phyloP scores from a whole-genome alignment of 2,797 vertebrate genomes.

The Sphaeramia orbicularis region DNA sequence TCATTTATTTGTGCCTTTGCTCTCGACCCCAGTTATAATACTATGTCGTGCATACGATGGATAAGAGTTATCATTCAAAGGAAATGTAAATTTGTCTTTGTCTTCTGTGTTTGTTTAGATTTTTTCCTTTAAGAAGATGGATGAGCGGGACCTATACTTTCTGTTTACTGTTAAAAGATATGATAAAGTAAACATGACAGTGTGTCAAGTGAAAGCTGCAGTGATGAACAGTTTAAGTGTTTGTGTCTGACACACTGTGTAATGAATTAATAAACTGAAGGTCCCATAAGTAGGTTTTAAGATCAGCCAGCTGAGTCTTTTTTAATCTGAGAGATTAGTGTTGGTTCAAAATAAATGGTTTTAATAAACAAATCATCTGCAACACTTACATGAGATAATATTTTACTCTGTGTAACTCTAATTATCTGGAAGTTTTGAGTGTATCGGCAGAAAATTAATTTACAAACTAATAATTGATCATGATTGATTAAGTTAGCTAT shows the following conservation, averaged over 20 bases:
- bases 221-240: neutral
- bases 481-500: too few species aligned
- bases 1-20: conserved; percentile 1
- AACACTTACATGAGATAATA: too few species aligned
- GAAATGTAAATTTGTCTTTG: conserved; percentile 5
- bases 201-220: neutral
- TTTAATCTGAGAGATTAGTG: neutral
- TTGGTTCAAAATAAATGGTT: neutral
- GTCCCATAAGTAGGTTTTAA: conserved; percentile 1
- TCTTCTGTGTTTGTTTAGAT: neutral
- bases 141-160: neutral
- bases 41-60: neutral
- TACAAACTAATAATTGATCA: too few species aligned
- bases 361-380: neutral
- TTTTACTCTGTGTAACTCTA: too few species aligned
- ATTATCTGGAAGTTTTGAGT: neutral
- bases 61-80: conserved; percentile 8
- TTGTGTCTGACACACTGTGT: neutral
- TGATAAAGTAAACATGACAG: neutral
- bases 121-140: neutral
- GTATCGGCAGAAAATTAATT: too few species aligned
- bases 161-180: neutral
- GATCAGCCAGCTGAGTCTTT: neutral
- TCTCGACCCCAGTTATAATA: neutral
- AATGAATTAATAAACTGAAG: neutral